Evolutionary conservation across 2,113 vertebrate species (phyloP).

Genomic region (Miniopterus natalensis): DNA sequence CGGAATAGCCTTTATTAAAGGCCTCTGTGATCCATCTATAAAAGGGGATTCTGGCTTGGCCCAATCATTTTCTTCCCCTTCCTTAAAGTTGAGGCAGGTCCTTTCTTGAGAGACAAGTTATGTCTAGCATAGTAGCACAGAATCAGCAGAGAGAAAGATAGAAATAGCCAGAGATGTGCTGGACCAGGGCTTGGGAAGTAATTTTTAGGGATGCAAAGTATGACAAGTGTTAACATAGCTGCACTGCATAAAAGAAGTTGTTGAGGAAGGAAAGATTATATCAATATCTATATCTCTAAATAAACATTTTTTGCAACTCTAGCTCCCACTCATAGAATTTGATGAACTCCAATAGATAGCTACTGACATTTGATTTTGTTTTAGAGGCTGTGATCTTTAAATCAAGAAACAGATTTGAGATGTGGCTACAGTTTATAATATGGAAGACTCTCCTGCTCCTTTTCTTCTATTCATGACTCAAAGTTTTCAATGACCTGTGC

Average conservation of each 20-base stretch:
- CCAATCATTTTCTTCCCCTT: background rate
- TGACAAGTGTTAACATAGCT: background rate
- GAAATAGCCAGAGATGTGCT: background rate
- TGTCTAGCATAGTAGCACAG: background rate
- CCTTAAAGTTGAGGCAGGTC: background rate
- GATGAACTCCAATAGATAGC: background rate
- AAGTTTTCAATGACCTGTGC: background rate
- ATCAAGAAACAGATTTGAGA: background rate
- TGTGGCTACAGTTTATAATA: background rate
- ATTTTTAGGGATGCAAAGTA: background rate
- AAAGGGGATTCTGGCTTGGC: background rate
- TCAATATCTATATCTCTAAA: background rate
- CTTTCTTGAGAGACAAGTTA: background rate
- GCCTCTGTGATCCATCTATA: background rate
- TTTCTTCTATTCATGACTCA: background rate
- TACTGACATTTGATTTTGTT: background rate
- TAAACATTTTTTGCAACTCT: background rate
- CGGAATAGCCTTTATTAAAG: background rate
- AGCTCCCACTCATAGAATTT: background rate
- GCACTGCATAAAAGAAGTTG: background rate
- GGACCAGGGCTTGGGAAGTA: background rate
- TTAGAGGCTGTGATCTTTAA: background rate
- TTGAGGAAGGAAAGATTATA: background rate
- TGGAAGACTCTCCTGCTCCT: background rate
- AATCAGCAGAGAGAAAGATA: background rate